These are phyloP conservation scores for Cyanistes caeruleus DNA, from an alignment of 2,113 vertebrate genomes.

Conservation along the genomic window DNA sequence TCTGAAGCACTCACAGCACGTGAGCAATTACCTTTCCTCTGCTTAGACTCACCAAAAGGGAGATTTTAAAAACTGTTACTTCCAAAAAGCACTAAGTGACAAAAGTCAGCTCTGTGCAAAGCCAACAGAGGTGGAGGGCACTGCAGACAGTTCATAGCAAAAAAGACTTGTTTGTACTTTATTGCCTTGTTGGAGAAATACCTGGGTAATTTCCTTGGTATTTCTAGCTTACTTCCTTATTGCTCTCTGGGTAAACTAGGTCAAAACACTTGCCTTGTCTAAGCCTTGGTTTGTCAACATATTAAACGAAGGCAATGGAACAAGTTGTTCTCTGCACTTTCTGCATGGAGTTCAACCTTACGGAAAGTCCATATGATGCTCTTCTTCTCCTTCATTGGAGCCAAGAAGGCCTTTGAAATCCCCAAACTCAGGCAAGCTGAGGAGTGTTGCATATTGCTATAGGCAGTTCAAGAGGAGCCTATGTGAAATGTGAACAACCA, in stretches of 20 bases:
- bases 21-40: neutral
- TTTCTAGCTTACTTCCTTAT: conserved; percentile 50
- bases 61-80: neutral
- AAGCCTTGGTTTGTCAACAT: neutral
- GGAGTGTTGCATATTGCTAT: neutral
- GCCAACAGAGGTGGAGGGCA: neutral
- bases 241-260: neutral
- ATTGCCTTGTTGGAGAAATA: neutral
- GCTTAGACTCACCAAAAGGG: neutral
- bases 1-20: neutral
- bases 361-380: neutral
- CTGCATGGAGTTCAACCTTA: neutral
- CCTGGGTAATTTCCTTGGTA: conserved; percentile 18
- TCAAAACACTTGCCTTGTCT: neutral
- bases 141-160: neutral
- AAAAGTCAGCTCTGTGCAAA: neutral
- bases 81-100: neutral
- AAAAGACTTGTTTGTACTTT: neutral
- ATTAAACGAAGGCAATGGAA: neutral
- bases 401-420: neutral
- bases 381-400: neutral
- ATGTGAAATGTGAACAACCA: neutral
- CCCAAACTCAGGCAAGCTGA: neutral
- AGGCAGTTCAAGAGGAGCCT: neutral
- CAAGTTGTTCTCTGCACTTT: neutral